phyloP scores from a whole-genome alignment of 1,140 invertebrate genomes.

The Neodiprion lecontei region DNA sequence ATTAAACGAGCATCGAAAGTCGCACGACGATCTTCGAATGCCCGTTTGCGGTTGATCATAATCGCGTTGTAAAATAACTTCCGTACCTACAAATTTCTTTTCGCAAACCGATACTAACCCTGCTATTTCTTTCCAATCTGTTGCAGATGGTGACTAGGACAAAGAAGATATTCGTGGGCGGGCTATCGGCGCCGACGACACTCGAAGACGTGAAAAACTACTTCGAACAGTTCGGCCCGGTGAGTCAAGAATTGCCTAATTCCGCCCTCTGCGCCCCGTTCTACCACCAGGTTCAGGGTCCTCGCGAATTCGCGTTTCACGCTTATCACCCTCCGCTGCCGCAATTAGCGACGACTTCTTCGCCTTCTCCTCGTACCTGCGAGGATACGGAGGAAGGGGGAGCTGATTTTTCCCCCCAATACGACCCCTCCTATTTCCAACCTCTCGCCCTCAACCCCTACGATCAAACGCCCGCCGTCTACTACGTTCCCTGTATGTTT shows the following conservation, averaged over 20 bases:
- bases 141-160: conserved; percentile 99
- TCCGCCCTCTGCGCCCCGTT: neutral
- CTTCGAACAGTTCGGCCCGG: conserved; percentile 99
- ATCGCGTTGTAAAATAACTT: neutral
- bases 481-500: neutral
- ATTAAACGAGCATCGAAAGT: neutral
- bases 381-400: no score
- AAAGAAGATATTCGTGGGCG: conserved; percentile 99
- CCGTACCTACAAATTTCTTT: no score
- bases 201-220: conserved; percentile 99
- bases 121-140: conserved; percentile 32
- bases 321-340: conserved; percentile 20
- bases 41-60: neutral
- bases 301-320: neutral
- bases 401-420: neutral
- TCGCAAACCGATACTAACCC: no score
- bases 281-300: neutral
- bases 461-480: neutral
- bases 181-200: conserved; percentile 97
- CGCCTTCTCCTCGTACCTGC: neutral
- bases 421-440: neutral
- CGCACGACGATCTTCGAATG: neutral
- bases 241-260: conserved; percentile 68
- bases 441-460: no score
- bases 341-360: neutral